Percentiles rank a stretch among this genome's conserved stretches.
phyloP scores from a whole-genome alignment of 1,140 invertebrate genomes.

The Drosophila leontia region DNA sequence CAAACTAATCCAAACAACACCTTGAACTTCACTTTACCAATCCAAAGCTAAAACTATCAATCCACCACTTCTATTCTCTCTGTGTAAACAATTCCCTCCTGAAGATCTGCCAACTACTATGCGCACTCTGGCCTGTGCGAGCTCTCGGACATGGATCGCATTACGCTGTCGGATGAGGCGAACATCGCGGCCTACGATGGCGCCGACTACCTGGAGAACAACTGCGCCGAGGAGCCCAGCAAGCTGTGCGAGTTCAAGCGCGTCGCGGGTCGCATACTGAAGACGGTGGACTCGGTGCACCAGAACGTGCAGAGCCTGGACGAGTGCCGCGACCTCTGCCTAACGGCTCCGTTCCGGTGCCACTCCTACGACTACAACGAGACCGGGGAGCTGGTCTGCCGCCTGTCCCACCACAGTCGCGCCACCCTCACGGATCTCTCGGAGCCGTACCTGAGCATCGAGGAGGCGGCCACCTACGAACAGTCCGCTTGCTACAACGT shows the following conservation, averaged over 20 bases:
- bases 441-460: constrained; percentile 95
- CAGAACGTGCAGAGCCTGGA: constrained; percentile 94
- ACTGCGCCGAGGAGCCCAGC: constrained; percentile 94
- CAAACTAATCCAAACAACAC: neutral
- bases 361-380: constrained; percentile 97
- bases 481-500: constrained; percentile 97
- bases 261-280: constrained; percentile 93
- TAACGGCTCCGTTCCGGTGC: constrained; percentile 94
- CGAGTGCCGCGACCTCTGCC: constrained; percentile 94
- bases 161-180: constrained; percentile 92
- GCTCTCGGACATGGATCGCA: constrained; percentile 95
- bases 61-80: neutral
- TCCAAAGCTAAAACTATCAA: neutral
- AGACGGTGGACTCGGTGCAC: constrained; percentile 97
- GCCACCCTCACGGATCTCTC: constrained; percentile 95
- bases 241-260: constrained; percentile 97
- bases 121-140: constrained; percentile 93
- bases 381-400: constrained; percentile 95
- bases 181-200: constrained; percentile 90
- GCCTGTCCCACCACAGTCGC: constrained; percentile 94
- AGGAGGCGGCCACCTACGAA: constrained; percentile 95
- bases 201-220: constrained; percentile 94
- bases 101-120: constrained; percentile 95
- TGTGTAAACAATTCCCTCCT: constrained; percentile 56
- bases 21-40: neutral